These are phyloP conservation scores for Hydrotaea cyrtoneurina DNA, from an alignment of 2,888 invertebrate genomes.

Conservation along the genomic window DNA sequence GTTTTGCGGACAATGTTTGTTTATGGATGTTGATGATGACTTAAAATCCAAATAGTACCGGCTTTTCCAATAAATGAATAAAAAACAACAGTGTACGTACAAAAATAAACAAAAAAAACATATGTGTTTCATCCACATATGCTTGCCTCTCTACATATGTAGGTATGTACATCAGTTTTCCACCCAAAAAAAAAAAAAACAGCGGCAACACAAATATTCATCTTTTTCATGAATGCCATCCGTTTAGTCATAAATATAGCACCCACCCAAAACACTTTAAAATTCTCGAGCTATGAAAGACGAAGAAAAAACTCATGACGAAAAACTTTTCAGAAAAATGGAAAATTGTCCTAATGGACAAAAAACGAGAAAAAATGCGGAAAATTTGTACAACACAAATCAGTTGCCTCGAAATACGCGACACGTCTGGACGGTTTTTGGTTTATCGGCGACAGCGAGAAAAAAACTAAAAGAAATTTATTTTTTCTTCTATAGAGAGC, in stretches of 20 bases:
- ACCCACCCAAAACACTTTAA: slow-evolving; percentile 54
- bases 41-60: not conserved
- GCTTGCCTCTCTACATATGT: not conserved
- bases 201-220: slow-evolving; percentile 1
- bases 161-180: not conserved
- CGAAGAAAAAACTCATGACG: slow-evolving; percentile 9
- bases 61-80: not conserved
- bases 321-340: slow-evolving; percentile 12
- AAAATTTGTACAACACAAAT: slow-evolving; percentile 59
- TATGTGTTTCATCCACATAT: not conserved
- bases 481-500: slow-evolving; percentile 40
- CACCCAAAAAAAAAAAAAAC: not conserved
- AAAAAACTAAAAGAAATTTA: slow-evolving; percentile 26
- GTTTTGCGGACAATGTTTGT: not conserved
- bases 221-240: slow-evolving; percentile 14
- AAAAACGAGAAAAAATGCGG: slow-evolving; percentile 55
- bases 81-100: not conserved
- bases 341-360: slow-evolving; percentile 39
- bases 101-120: not conserved
- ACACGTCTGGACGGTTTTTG: slow-evolving; percentile 59
- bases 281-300: slow-evolving; percentile 1
- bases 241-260: not conserved
- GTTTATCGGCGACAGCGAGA: slow-evolving; percentile 57
- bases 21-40: not conserved
- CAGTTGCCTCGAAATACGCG: slow-evolving; percentile 62